phyloP scores from a whole-genome alignment of 2,113 vertebrate species.

The Ictalurus punctatus region DNA sequence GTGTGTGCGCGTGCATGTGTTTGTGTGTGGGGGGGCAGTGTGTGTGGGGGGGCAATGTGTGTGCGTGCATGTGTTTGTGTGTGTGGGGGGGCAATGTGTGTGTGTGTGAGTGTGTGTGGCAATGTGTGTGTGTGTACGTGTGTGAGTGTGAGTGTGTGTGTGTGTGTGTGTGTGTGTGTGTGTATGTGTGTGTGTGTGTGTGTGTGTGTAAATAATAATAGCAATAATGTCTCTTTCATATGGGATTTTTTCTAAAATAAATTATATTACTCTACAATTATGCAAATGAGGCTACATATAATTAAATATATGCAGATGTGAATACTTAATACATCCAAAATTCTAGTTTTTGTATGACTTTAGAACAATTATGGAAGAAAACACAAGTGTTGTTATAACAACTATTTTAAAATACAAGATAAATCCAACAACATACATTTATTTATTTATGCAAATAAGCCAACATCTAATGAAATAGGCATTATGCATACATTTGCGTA shows the following conservation, averaged over 20 bases:
- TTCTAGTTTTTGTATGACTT: neutral
- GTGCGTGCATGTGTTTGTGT: no score
- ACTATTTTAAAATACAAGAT: neutral
- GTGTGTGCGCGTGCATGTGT: slow-evolving; percentile 8
- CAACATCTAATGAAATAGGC: neutral
- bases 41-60: no score
- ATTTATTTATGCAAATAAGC: neutral
- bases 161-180: no score
- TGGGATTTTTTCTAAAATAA: neutral
- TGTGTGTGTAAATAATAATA: no score
- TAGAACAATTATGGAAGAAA: neutral
- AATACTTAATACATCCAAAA: neutral
- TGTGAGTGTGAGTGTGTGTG: no score
- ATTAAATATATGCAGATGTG: neutral
- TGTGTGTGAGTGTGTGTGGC: no score
- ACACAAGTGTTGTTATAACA: neutral
- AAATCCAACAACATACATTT: neutral
- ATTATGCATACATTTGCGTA: neutral
- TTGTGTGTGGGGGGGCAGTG: neutral
- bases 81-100: no score
- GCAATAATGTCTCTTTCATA: neutral
- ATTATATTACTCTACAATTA: neutral
- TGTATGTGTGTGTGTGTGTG: no score
- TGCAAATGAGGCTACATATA: neutral
- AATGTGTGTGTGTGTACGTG: no score